Conservation (phyloP, 2,113 vertebrate species). For the Notarius lentiginosus region DNA sequence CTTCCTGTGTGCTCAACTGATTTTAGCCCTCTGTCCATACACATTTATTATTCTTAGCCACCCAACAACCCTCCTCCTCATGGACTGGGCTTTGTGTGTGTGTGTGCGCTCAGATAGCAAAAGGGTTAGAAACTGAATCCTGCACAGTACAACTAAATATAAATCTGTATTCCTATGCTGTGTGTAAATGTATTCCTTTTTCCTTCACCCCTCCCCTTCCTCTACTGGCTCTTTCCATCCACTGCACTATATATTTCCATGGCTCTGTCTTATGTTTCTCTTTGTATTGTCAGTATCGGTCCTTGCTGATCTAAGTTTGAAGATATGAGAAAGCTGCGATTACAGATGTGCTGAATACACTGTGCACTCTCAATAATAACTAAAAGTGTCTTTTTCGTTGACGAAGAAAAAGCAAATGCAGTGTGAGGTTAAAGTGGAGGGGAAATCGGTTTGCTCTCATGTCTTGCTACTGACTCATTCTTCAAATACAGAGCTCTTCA, state of each 20-base stretch:
- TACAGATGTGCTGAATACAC: background rate
- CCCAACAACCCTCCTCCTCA: background rate
- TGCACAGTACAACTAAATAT: slow-evolving; percentile 48
- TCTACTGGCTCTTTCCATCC: slow-evolving; percentile 24
- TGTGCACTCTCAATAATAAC: background rate
- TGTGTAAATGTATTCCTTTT: slow-evolving; percentile 20
- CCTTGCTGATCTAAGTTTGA: slow-evolving; percentile 24
- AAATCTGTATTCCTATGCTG: slow-evolving; percentile 50
- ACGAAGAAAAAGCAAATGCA: background rate
- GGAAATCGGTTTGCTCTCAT: slow-evolving; percentile 25
- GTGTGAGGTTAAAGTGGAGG: slow-evolving; percentile 4
- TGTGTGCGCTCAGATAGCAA: slow-evolving; percentile 39
- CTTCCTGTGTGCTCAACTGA: slow-evolving; percentile 2
- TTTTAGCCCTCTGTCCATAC: background rate
- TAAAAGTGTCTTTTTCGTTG: background rate
- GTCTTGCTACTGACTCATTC: slow-evolving; percentile 4
- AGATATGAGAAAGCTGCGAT: background rate
- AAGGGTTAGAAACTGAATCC: slow-evolving; percentile 37
- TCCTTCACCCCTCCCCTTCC: slow-evolving; percentile 11
- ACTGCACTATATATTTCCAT: slow-evolving; percentile 14
- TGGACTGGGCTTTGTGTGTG: background rate
- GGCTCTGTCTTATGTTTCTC: slow-evolving; percentile 29
- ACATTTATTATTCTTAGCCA: background rate
- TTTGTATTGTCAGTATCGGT: slow-evolving; percentile 8
- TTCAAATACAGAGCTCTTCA: slow-evolving; percentile 25